Conservation (phyloP, 2,113 vertebrate genomes). For the Colossoma macropomum region DNA sequence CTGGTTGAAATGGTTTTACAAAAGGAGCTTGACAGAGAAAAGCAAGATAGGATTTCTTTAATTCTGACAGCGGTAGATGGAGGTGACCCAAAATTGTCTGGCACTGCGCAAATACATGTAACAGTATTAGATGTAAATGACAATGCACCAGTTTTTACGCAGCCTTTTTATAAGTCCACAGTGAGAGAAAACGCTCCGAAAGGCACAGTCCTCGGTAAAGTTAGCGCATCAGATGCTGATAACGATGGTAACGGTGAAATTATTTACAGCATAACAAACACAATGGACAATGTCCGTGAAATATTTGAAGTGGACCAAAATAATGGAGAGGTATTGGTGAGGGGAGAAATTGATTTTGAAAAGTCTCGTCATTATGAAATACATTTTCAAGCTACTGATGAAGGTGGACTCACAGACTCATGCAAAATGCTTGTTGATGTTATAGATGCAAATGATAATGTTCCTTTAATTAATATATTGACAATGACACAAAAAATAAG, state of each 20-base stretch:
- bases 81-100: slow-evolving; percentile 51
- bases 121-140: slow-evolving; percentile 55
- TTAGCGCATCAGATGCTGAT: slow-evolving; percentile 51
- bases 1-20: slow-evolving; percentile 61
- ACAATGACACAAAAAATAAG: slow-evolving; percentile 52
- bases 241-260: slow-evolving; percentile 36
- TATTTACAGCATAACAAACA: slow-evolving; percentile 21
- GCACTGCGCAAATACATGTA: slow-evolving; percentile 39
- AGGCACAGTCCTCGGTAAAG: slow-evolving; percentile 46
- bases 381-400: slow-evolving; percentile 69
- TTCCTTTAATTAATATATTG: slow-evolving; percentile 66
- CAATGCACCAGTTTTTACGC: slow-evolving; percentile 52
- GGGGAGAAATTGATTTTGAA: slow-evolving; percentile 68
- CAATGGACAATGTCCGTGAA: neutral
- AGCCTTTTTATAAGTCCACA: slow-evolving; percentile 54
- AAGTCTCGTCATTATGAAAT: slow-evolving; percentile 61
- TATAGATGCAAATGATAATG: slow-evolving; percentile 74
- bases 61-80: slow-evolving; percentile 65
- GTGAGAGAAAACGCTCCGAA: slow-evolving; percentile 67
- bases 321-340: slow-evolving; percentile 8
- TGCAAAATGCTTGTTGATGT: slow-evolving; percentile 70
- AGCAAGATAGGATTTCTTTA: slow-evolving; percentile 59
- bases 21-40: slow-evolving; percentile 68
- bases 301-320: slow-evolving; percentile 34
- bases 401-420: slow-evolving; percentile 55